These are phyloP conservation scores for Melanerpes aurifrons DNA, from an alignment of 2,113 vertebrate species.

Conservation along the genomic window DNA sequence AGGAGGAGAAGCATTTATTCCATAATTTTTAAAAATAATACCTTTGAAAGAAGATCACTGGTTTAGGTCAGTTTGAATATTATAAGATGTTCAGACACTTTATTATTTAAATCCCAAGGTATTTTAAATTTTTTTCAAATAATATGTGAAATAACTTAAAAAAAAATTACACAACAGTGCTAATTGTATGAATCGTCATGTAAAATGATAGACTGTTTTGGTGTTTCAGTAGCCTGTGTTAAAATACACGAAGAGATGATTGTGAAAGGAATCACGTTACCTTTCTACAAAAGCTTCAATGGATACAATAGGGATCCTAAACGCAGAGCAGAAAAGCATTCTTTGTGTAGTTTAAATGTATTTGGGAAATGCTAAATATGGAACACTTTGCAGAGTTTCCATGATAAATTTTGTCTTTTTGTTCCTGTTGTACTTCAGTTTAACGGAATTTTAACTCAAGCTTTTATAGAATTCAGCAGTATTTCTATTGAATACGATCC, in stretches of 20 bases:
- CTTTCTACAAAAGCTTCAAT: slow-evolving; percentile 16
- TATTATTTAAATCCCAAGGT: background rate
- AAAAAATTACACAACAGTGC: background rate
- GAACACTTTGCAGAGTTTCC: background rate
- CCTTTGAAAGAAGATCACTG: background rate
- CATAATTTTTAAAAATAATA: background rate
- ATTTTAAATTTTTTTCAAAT: background rate
- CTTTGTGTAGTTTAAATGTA: background rate
- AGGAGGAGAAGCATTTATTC: background rate
- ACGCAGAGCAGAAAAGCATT: background rate
- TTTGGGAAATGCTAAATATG: background rate
- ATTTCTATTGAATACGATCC: background rate
- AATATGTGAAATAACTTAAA: background rate
- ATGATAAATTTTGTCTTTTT: background rate
- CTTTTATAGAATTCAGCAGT: background rate
- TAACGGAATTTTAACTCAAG: background rate
- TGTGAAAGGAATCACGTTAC: background rate
- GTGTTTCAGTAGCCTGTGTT: background rate
- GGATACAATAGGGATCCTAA: background rate
- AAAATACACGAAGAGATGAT: background rate
- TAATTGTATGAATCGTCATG: background rate
- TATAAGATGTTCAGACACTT: background rate
- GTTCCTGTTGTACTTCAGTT: background rate
- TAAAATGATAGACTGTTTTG: background rate
- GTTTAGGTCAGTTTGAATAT: background rate